A percentile compares a stretch with the other conserved stretches of the same genome.
phyloP scores from a whole-genome alignment of 2,797 vertebrate species.

The Philypnodon macrostomus region DNA sequence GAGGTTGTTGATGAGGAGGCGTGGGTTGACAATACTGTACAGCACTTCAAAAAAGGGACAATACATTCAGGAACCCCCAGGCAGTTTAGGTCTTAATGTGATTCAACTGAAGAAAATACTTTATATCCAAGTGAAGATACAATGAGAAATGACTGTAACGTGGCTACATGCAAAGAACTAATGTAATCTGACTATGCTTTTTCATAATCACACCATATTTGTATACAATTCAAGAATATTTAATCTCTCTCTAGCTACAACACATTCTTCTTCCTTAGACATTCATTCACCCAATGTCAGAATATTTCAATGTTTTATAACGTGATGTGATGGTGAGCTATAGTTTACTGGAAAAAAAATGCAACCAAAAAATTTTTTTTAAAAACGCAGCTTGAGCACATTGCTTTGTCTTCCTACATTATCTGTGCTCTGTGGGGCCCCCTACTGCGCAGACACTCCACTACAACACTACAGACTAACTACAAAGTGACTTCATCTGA shows the following conservation, averaged over 20 bases:
- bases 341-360: too few relatives aligned
- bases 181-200: too few relatives aligned
- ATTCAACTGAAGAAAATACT: conserved; percentile 45
- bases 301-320: conserved; percentile 28
- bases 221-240: conserved; percentile 20
- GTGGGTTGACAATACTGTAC: conserved; percentile 61
- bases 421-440: conserved; percentile 18
- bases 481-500: conserved; percentile 66
- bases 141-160: conserved; percentile 13
- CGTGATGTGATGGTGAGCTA: too few relatives aligned
- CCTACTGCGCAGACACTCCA: conserved; percentile 39
- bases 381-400: too few relatives aligned
- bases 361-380: too few relatives aligned
- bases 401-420: neutral
- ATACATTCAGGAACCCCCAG: conserved; percentile 72
- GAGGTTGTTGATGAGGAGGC: conserved; percentile 32
- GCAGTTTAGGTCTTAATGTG: conserved; percentile 41
- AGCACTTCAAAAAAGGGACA: conserved; percentile 70
- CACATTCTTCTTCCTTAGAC: conserved; percentile 45
- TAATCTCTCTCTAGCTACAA: conserved; percentile 20
- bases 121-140: conserved; percentile 22
- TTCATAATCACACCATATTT: conserved; percentile 3
- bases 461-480: conserved; percentile 25
- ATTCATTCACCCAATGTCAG: conserved; percentile 35
- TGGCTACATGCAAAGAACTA: conserved; percentile 1